Evolutionary conservation across 2,113 vertebrate species (phyloP), one percentile per base, ranked within the genome.

Genomic region (Crotalus viridis): DNA sequence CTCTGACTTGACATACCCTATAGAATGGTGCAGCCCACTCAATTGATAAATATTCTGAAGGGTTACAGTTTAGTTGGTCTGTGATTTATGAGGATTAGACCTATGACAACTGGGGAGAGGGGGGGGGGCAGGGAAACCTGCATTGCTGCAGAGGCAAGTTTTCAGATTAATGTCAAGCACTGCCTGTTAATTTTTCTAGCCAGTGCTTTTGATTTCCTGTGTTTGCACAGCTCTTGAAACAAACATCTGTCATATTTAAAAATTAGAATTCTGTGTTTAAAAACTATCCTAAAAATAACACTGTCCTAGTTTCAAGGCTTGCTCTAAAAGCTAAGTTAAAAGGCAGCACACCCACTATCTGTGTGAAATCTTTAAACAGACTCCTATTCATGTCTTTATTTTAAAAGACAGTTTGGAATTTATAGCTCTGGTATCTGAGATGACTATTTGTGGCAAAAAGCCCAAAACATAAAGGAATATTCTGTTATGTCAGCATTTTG

Each of bases 401-500:
- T 4, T 22, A 52, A 46, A 22, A 8, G 19, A 57, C 24, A 69
- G 8, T n/a, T 81, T n/a, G 92, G 43, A 93, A 81, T 1, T 3
- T 52, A 91, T 91, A 6, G 6, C 12, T 48, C 54, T n/a, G 61
- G 55, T 91, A 3, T 3, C 13, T n/a, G 54, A 0, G 0, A 0
- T 87, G 19, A 6, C 5, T 51, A 3, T 64, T 93, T 85, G 33
- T 92, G 0, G 81, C 56, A 28, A 10, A 81, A 90, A 54, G 1
- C 17, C 33, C 90, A 10, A 10, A 3, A 74, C 33, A 48, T 0
- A 2, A 69, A 46, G 1, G 43, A 88, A 46, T 21, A 61, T 61
- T 5, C 9, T 89, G 17, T 0, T 0, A 51, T 8, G 91, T 90
- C 39, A 52, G 21, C 56, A 39, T 91, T 17, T 88, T 39, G 69